A percentile compares a stretch with the other conserved stretches of the same genome.
phyloP scores from a whole-genome alignment of 1,140 invertebrate genomes.

The Orchestia grillus region DNA sequence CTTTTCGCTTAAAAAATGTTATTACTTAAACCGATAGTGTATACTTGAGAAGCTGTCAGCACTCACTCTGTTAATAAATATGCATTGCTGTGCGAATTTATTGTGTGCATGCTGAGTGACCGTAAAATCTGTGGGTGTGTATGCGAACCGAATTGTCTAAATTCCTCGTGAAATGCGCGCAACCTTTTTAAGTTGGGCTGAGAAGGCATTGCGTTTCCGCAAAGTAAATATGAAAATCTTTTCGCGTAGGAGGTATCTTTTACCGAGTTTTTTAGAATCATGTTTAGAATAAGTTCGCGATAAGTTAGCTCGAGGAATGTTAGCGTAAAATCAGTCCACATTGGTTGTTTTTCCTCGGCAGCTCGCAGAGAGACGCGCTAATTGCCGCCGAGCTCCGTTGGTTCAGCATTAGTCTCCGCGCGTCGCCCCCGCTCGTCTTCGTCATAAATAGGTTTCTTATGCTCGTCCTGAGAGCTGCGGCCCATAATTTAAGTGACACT shows the following conservation, averaged over 20 bases:
- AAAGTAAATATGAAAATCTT: not conserved
- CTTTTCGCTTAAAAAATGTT: too few species aligned
- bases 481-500: conserved; percentile 32
- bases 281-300: not conserved
- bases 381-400: conserved; percentile 14
- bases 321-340: not conserved
- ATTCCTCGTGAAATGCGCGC: not conserved
- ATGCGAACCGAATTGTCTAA: not conserved
- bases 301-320: not conserved
- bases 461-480: not conserved
- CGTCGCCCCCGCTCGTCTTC: not conserved
- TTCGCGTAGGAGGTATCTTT: not conserved
- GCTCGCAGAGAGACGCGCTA: conserved; percentile 7
- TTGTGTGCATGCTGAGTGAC: not conserved
- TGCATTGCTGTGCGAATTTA: too few species aligned
- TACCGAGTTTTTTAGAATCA: not conserved
- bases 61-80: too few species aligned
- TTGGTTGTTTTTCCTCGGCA: not conserved
- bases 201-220: not conserved
- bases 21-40: too few species aligned
- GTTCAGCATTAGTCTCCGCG: conserved; percentile 35
- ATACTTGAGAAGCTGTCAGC: too few species aligned
- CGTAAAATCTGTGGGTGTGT: not conserved
- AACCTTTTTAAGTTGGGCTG: not conserved
- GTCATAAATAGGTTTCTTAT: conserved; percentile 47